Evolutionary conservation across 92 coral and sea anemone species (phyloP).

Genomic region (Parazoanthus atlanticus): DNA sequence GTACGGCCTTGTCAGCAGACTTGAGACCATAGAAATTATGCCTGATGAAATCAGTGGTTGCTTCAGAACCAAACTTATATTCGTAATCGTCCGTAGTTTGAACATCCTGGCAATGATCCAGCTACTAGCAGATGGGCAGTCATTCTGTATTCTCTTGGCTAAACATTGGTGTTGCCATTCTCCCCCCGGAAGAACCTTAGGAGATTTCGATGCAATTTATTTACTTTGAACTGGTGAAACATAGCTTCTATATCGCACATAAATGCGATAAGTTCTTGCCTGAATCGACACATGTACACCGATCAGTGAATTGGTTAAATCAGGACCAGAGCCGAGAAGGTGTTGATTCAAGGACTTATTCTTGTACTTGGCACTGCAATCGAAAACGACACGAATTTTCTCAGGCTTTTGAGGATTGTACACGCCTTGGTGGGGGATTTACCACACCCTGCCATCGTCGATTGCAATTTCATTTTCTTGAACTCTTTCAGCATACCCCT

Average conservation of each 20-base stretch:
- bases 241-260: conserved; percentile 44
- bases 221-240: conserved; percentile 48
- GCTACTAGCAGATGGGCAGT: conserved; percentile 49
- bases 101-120: conserved; percentile 45
- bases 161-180: conserved; percentile 23
- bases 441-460: conserved; percentile 44
- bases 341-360: conserved; percentile 41
- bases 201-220: not conserved
- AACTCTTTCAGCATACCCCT: conserved; percentile 40
- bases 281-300: conserved; percentile 59
- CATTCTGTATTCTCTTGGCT: conserved; percentile 39
- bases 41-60: too few species aligned
- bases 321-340: conserved; percentile 43
- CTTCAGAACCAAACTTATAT: too few species aligned
- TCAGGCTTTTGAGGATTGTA: conserved; percentile 54
- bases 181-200: conserved; percentile 47
- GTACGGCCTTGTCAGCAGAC: too few species aligned
- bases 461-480: conserved; percentile 31
- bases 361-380: conserved; percentile 38
- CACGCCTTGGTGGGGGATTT: conserved; percentile 59
- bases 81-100: too few species aligned
- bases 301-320: conserved; percentile 43
- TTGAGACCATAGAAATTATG: too few species aligned
- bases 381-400: conserved; percentile 57
- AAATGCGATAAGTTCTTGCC: conserved; percentile 38